Base-by-base conservation (phyloP, 2,888 invertebrate genomes). In the Phoenoteleia sp. region DNA sequence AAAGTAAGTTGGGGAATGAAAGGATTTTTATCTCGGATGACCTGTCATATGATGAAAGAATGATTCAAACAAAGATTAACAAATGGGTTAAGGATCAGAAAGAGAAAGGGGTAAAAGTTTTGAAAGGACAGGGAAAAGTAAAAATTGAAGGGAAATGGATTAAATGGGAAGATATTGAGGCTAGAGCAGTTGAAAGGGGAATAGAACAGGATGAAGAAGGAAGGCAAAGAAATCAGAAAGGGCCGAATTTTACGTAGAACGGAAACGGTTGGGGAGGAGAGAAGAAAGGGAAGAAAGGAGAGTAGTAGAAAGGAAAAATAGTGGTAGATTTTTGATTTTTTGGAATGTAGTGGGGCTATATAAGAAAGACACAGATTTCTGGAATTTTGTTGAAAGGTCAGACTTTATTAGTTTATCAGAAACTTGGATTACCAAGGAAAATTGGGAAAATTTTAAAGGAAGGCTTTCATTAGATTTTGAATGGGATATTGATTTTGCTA, bases 11-110 rank as follows among this genome's bases (percentile, higher is more conserved):
- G 42, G 25, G 42, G 6, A 15, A 62, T 3, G 42, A 27, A 29
- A 56, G 13, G 9, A 25, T 42, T 42, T 62, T 19, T 42, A 62
- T 62, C 0, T 3, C 19, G 0, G 42, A 42, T 6, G 60, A 62
- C n/a, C n/a, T 62, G 23, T 42, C 60, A 25, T 62, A 9, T 17
- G 60, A 62, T 2, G 42, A 62, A 42, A 62, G 42, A 15, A n/a
- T 3, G 42, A 25, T 39, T n/a, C 60, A 62, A 21, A 4, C 2
- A 25, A 42, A 25, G 11, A 17, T 56, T 27, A 27, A 56, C 9
- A 33, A 13, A 19, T 56, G 56, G 56, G 33, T 33, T 1, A 56
- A 56, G 15, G 33, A 56, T 15, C 56, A 56, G 15, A 56, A 56
- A 33, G 23, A 56, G 19, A 56, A 33, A 33, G 33, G 56, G 2